phyloP scores from a whole-genome alignment of 2,888 invertebrate species.

The Drosophila rubida region DNA sequence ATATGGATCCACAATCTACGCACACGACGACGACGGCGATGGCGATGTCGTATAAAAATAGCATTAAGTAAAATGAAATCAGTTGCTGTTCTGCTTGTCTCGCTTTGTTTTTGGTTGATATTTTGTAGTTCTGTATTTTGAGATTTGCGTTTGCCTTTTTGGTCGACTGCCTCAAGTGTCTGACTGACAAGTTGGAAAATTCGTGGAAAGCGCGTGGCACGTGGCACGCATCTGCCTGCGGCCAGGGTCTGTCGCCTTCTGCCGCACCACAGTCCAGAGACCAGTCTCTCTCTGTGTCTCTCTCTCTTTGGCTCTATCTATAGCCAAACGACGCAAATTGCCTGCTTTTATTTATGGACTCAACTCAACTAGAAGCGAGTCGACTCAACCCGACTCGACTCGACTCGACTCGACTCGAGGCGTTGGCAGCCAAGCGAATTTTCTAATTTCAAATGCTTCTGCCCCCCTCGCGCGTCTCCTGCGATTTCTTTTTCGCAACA shows the following conservation, averaged over 20 bases:
- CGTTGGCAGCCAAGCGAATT: constrained; percentile 65
- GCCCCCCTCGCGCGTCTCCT: neutral
- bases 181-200: constrained; percentile 62
- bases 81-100: constrained; percentile 47
- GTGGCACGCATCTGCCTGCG: constrained; percentile 74
- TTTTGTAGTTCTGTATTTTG: constrained; percentile 26
- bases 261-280: constrained; percentile 41
- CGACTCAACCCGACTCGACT: constrained; percentile 61
- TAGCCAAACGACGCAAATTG: constrained; percentile 64
- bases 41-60: constrained; percentile 57
- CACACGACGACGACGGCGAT: constrained; percentile 1
- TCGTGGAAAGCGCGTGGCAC: constrained; percentile 63
- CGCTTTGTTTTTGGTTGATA: constrained; percentile 6
- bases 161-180: constrained; percentile 56
- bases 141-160: constrained; percentile 51
- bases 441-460: constrained; percentile 69
- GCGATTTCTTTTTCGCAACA: constrained; percentile 2
- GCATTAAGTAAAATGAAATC: constrained; percentile 64
- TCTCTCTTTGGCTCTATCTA: constrained; percentile 59
- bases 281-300: constrained; percentile 29
- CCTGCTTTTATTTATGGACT: constrained; percentile 76
- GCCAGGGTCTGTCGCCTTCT: constrained; percentile 69
- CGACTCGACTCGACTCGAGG: constrained; percentile 56
- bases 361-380: constrained; percentile 61
- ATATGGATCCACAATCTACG: constrained; percentile 89